Conservation (phyloP, 2,113 vertebrate genomes). For the Azemiops feae region DNA sequence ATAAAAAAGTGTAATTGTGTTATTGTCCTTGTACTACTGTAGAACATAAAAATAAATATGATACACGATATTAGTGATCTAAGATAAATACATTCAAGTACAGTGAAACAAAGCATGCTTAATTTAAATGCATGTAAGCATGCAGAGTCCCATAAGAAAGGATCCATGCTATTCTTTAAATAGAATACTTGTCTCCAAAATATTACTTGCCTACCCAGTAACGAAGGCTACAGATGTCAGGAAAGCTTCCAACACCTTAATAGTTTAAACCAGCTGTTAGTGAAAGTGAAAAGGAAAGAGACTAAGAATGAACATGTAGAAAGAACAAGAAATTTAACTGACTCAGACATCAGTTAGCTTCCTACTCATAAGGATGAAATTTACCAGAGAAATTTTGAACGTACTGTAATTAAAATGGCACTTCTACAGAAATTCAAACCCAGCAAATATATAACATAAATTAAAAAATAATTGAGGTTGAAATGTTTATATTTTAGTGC, state of each 20-base stretch:
- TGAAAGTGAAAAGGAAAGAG: slow-evolving; percentile 84
- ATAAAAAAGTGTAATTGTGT: not conserved
- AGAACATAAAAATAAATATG: slow-evolving; percentile 46
- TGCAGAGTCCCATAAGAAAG: slow-evolving; percentile 69
- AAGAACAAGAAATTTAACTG: slow-evolving; percentile 68
- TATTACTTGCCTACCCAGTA: slow-evolving; percentile 83
- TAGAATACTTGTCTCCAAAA: slow-evolving; percentile 71
- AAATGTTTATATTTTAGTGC: not conserved
- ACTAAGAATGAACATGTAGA: slow-evolving; percentile 74
- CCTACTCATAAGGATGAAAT: slow-evolving; percentile 30
- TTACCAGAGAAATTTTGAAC: slow-evolving; percentile 37
- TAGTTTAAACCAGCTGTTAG: slow-evolving; percentile 91
- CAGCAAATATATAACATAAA: not conserved
- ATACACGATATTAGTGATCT: slow-evolving; percentile 51
- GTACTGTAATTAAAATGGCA: slow-evolving; percentile 44
- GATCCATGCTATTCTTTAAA: slow-evolving; percentile 73
- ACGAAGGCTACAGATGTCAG: slow-evolving; percentile 81
- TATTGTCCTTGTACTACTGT: slow-evolving; percentile 27
- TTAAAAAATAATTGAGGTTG: not conserved
- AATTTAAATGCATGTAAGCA: slow-evolving; percentile 69
- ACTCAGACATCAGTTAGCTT: slow-evolving; percentile 50
- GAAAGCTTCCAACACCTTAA: slow-evolving; percentile 86
- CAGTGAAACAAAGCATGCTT: slow-evolving; percentile 73
- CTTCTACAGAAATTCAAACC: slow-evolving; percentile 28
- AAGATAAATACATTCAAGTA: slow-evolving; percentile 51